These are phyloP conservation scores for Argentina silus DNA, from an alignment of 2,797 vertebrate species.

Conservation along the genomic window DNA sequence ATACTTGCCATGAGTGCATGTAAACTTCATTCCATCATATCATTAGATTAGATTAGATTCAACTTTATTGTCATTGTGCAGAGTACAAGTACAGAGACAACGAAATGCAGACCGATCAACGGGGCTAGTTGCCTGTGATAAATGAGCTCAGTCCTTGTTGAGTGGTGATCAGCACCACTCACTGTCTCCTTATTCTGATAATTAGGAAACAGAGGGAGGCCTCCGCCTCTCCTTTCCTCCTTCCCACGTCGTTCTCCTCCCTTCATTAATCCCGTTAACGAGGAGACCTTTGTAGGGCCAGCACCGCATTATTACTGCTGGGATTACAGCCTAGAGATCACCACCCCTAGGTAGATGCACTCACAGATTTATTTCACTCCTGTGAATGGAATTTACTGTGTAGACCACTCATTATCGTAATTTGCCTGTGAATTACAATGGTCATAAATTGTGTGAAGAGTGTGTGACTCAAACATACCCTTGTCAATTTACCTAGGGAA, in stretches of 20 bases:
- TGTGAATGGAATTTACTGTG: neutral
- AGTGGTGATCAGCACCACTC: neutral
- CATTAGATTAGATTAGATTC: no score
- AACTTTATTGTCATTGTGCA: no score
- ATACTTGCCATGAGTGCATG: no score
- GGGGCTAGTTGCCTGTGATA: neutral
- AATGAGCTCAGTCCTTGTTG: neutral
- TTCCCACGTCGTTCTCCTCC: neutral
- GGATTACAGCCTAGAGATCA: neutral
- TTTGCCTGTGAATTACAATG: neutral
- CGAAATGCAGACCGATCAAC: neutral
- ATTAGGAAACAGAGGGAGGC: neutral
- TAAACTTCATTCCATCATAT: no score
- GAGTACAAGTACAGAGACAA: no score
- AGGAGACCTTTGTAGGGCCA: neutral
- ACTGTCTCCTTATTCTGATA: slow-evolving; percentile 1
- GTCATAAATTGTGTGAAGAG: neutral
- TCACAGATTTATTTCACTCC: neutral
- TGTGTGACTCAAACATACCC: neutral
- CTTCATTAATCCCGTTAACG: neutral
- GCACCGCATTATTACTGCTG: neutral
- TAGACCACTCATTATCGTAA: neutral
- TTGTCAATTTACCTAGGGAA: no score
- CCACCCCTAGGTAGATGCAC: no score
- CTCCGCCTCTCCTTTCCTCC: neutral